Percentiles rank a stretch among this genome's conserved stretches.
Evolutionary conservation across 1,140 invertebrate genomes (phyloP).

Genomic region (Pteromalus puparum): DNA sequence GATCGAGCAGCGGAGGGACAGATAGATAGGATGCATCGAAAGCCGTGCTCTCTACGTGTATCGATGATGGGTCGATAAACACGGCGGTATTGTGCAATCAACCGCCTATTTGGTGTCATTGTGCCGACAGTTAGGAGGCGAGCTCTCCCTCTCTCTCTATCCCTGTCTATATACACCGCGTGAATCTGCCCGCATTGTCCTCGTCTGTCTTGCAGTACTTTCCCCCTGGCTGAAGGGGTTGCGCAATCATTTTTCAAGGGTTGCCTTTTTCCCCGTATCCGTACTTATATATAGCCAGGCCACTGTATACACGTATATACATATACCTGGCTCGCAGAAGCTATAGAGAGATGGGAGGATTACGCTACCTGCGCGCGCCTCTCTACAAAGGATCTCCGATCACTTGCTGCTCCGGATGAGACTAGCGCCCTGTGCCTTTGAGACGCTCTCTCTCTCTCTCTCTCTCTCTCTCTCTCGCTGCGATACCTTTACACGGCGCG

Average conservation of each 20-base stretch:
- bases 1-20: neutral
- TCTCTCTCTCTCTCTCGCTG: no score
- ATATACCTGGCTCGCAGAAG: neutral
- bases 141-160: neutral
- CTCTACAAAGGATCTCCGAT: constrained; percentile 30
- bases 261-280: constrained; percentile 8
- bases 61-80: constrained; percentile 71
- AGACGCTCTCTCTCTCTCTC: no score
- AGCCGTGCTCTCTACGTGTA: constrained; percentile 51
- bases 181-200: constrained; percentile 48
- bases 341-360: neutral
- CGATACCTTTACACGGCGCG: neutral
- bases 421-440: neutral
- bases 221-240: constrained; percentile 49
- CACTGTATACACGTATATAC: neutral
- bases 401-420: constrained; percentile 45
- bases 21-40: constrained; percentile 16
- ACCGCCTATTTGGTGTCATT: constrained; percentile 72
- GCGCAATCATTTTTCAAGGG: constrained; percentile 56
- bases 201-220: neutral
- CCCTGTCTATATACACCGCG: neutral
- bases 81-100: constrained; percentile 70
- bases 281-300: neutral
- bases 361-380: constrained; percentile 20
- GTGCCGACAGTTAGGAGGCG: constrained; percentile 62